Evolutionary conservation across 2,113 vertebrate species (phyloP), one percentile per base, ranked within the genome.

Genomic region (Mirza zaza): DNA sequence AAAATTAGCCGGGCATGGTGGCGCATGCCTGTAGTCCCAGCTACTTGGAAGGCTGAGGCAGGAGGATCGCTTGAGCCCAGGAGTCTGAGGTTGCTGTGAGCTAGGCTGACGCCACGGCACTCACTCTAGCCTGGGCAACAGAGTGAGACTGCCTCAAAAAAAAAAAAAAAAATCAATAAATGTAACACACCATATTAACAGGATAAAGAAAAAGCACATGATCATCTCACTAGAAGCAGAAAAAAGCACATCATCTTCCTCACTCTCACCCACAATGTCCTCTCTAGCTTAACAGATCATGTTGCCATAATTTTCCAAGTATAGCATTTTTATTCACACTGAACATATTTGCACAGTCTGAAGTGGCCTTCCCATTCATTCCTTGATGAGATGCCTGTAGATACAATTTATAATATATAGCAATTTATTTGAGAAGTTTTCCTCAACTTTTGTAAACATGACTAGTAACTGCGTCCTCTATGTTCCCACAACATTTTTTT

Each of bases 341-440:
- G 20, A 76, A 83, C 14, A 11, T 65, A 70, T 65, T 83, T 71
- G 48, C 42, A 59, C 21, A 65, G 45, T 20, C 17, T 42, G 39
- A 88, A 91, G 88, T 97, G 14, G 10, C 27, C 34, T 81, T 87
- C n/a, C 45, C 36, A 73, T 91, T 75, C 45, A 84, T 87, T 71
- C 36, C 34, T 83, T 80, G 71, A 21, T 45, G 88, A 91, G 87
- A 88, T 81, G 39, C 23, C 39, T 75, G 91, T 27, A 89, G 10
- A 80, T 65, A 15, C 70, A 21, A 83, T 48, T 70, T 68, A 55
- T 55, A 55, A 55, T 55, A 88, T 83, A 67, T 59, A 73, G 59
- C 45, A 80, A 3, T 85, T 80, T 89, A 4, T 79, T 45, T 96
- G 34, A 57, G 18, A 80, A 52, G 11, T 34, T 21, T 25, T 75